phyloP scores from a whole-genome alignment of 2,888 invertebrate genomes.

The Tenthredo distinguenda region DNA sequence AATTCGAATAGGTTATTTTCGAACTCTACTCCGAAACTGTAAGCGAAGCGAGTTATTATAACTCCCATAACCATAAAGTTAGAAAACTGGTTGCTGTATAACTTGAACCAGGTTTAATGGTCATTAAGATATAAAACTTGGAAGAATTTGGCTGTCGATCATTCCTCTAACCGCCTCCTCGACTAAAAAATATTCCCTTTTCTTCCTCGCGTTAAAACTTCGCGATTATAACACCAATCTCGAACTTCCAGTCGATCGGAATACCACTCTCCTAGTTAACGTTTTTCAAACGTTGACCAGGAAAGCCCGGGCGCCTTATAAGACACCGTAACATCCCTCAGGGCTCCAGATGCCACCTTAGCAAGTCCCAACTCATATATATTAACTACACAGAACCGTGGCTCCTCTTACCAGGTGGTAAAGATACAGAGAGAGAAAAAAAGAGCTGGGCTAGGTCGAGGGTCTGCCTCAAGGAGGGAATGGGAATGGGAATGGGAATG shows the following conservation, averaged over 20 bases:
- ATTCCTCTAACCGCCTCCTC: not conserved
- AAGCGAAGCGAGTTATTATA: conserved; percentile 15
- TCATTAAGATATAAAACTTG: conserved; percentile 20
- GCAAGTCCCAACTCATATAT: conserved; percentile 1
- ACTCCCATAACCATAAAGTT: conserved; percentile 41
- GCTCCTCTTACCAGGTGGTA: conserved; percentile 61
- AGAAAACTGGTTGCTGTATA: conserved; percentile 32
- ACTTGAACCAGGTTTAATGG: conserved; percentile 10
- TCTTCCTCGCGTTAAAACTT: not conserved
- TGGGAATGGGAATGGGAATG: conserved; percentile 12
- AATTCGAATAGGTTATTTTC: conserved; percentile 33
- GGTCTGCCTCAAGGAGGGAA: conserved; percentile 37
- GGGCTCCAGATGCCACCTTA: conserved; percentile 64
- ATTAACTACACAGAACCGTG: not conserved
- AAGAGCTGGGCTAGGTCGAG: conserved; percentile 45
- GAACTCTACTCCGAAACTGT: conserved; percentile 3
- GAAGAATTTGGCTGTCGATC: conserved; percentile 6
- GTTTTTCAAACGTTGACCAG: not conserved
- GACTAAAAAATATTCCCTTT: not conserved
- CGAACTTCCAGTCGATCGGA: not conserved
- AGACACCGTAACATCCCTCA: conserved; percentile 54
- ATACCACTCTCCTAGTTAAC: not conserved
- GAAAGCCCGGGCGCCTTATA: conserved; percentile 5
- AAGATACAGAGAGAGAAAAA: conserved; percentile 58
- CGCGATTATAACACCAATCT: not conserved